phyloP scores from a whole-genome alignment of 1,140 invertebrate species.

The Lanistes nyassanus region DNA sequence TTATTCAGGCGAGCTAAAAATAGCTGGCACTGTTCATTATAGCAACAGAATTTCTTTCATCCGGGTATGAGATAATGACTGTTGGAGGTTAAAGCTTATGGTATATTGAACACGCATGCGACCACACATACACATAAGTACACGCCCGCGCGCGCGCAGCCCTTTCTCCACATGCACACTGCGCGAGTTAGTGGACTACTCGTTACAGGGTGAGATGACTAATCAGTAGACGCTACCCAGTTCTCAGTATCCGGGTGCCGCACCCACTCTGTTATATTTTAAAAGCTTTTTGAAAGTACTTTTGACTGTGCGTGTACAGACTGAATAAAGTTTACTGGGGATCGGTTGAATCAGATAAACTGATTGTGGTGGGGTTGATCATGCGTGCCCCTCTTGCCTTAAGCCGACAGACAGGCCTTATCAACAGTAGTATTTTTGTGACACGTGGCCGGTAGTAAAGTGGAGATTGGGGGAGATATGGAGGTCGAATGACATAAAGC shows the following conservation, averaged over 20 bases:
- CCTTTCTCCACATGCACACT: too few species aligned
- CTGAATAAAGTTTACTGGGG: background rate
- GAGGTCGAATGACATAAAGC: background rate
- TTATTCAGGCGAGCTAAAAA: background rate
- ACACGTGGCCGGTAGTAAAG: background rate
- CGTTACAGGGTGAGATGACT: too few species aligned
- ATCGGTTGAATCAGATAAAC: background rate
- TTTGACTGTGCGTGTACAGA: background rate
- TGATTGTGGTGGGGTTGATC: background rate
- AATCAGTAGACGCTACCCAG: too few species aligned
- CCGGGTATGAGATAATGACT: too few species aligned
- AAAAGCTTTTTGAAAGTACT: background rate
- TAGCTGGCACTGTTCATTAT: background rate
- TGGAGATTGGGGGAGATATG: background rate
- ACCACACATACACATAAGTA: background rate
- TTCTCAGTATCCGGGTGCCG: too few species aligned
- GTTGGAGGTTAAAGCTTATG: too few species aligned
- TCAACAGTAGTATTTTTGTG: background rate
- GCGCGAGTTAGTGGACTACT: too few species aligned
- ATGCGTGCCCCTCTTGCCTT: background rate
- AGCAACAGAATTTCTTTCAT: background rate
- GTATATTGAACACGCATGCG: too few species aligned
- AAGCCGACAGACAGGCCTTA: background rate
- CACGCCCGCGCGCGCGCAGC: too few species aligned
- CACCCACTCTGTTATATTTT: background rate